Conservation (phyloP, 2,797 vertebrate genomes). For the Gymnocypris eckloni region DNA sequence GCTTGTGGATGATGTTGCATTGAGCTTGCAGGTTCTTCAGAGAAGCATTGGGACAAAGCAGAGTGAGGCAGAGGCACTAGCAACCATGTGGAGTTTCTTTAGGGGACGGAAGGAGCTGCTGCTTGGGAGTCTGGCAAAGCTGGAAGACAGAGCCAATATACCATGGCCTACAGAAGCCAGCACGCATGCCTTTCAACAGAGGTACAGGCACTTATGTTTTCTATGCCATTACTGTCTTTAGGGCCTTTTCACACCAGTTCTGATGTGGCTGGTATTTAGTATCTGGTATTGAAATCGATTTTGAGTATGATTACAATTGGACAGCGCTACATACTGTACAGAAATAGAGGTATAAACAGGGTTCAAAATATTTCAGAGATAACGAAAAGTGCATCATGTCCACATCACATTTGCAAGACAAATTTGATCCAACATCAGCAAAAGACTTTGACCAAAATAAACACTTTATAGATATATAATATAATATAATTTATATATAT, state of each 20-base stretch:
- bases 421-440: neutral
- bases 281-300: neutral
- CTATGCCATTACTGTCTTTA: neutral
- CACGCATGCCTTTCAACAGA: conserved; percentile 88
- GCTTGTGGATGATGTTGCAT: conserved; percentile 72
- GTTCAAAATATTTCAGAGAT: neutral
- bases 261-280: neutral
- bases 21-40: conserved; percentile 81
- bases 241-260: neutral
- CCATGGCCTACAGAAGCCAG: conserved; percentile 82
- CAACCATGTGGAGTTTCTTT: conserved; percentile 83
- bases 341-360: neutral
- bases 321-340: neutral
- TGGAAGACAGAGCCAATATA: conserved; percentile 82
- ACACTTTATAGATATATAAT: neutral
- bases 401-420: neutral
- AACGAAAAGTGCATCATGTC: neutral
- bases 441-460: neutral
- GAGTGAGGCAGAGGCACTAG: conserved; percentile 88
- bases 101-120: conserved; percentile 85
- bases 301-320: neutral
- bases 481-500: neutral
- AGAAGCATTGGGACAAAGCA: conserved; percentile 83
- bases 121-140: conserved; percentile 84
- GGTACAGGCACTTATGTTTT: conserved; percentile 73